Evolutionary conservation across 2,797 vertebrate species (phyloP), one percentile per base, ranked within the genome.

Genomic region (Dermochelys coriacea): DNA sequence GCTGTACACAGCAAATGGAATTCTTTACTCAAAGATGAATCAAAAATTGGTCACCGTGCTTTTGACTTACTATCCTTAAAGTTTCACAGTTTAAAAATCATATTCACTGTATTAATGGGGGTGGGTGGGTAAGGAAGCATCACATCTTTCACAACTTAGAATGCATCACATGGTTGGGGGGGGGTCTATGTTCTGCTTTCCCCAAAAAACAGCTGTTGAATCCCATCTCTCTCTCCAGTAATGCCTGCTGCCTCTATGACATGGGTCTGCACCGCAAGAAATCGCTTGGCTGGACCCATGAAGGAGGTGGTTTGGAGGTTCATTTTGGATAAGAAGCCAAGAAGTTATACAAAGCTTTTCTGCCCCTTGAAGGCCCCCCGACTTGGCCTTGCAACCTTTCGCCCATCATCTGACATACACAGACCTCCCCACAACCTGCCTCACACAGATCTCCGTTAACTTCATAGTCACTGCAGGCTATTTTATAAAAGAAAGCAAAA

Each of bases 31-130:
- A 93, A 88, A 94, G 84, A 75, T 95, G 93, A 87, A 59, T 86
- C 61, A 64, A 55, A 92, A 68, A 6, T 0, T 8, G 11, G 8
- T 57, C 85, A 12, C 89, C 86, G 91, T 0, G 0, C 79, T 0
- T 1, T 29, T 0, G 4, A 80, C 89, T 92, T 85, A n/a, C 41
- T 93, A 88, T 51, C 50, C 64, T 31, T 45, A 34, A 18, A 49
- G 45, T 68, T 95, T 95, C 95, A 82, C 64, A 80, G 51, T 93
- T 91, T 68, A 84, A 93, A 95, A 95, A 93, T 85, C 90, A 95
- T 49, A 0, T 51, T 94, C 2, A 0, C 82, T 92, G 89, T 92
- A 95, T 89, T 96, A 92, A 93, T 49, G 91, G 55, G 61, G 96
- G 41, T 50, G 50, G 57, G 81, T 90, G 89, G 90, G 86, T 93